These are phyloP conservation scores for Hylia prasina DNA, from an alignment of 2,113 vertebrate genomes.

Conservation along the genomic window DNA sequence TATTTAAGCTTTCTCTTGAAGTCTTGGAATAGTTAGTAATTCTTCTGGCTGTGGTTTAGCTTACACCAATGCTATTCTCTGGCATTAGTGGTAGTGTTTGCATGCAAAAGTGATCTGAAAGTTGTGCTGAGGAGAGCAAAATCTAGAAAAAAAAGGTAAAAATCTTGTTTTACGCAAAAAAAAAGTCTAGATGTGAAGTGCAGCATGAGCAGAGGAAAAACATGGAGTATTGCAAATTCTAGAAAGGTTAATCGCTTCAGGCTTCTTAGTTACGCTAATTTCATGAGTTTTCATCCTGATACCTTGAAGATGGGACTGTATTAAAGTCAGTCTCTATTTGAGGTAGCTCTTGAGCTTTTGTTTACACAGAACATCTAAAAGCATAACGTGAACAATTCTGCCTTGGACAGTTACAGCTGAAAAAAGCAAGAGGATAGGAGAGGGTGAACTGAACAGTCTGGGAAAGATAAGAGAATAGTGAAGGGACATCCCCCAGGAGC, in stretches of 20 bases:
- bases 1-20: not conserved
- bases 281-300: not conserved
- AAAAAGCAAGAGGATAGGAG: not conserved
- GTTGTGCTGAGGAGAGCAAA: not conserved
- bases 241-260: not conserved
- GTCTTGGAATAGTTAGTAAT: not conserved
- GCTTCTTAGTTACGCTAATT: not conserved
- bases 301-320: not conserved
- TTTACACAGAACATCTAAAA: not conserved
- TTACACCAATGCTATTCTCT: not conserved
- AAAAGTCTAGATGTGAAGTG: not conserved
- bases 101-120: not conserved
- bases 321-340: not conserved
- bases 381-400: not conserved
- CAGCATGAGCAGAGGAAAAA: not conserved
- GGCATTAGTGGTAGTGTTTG: not conserved
- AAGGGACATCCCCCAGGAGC: not conserved
- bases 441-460: not conserved
- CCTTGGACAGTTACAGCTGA: not conserved
- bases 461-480: not conserved
- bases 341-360: not conserved
- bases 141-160: not conserved
- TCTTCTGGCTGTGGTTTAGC: not conserved
- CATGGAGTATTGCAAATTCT: not conserved
- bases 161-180: not conserved